phyloP scores from a whole-genome alignment of 2,797 vertebrate species.

The Poeciliopsis infans region DNA sequence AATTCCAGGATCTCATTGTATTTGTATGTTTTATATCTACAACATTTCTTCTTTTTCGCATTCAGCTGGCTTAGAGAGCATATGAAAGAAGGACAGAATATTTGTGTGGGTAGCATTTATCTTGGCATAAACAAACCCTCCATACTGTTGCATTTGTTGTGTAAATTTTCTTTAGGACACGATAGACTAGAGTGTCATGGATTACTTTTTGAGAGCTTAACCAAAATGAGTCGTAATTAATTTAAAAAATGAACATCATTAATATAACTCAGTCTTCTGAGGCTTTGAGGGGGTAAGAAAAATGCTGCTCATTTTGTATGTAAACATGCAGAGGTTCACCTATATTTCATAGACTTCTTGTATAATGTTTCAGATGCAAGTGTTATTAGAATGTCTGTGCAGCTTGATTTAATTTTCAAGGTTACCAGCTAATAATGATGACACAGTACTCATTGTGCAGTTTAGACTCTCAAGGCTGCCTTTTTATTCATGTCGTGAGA shows the following conservation, averaged over 20 bases:
- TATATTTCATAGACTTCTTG: background rate
- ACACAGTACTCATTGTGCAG: slow-evolving; percentile 32
- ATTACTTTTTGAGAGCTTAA: slow-evolving; percentile 14
- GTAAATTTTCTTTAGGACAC: slow-evolving; percentile 38
- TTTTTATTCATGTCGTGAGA: slow-evolving; percentile 55
- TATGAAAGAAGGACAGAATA: slow-evolving; percentile 59
- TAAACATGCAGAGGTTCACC: background rate
- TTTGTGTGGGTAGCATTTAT: slow-evolving; percentile 62
- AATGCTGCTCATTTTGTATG: background rate
- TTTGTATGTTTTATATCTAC: slow-evolving; percentile 52
- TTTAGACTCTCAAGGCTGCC: slow-evolving; percentile 51
- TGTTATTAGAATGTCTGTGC: slow-evolving; percentile 8
- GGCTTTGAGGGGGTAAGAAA: background rate
- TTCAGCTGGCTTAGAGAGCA: slow-evolving; percentile 48
- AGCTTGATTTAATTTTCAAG: slow-evolving; percentile 39
- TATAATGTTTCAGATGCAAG: slow-evolving; percentile 1
- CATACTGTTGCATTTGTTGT: slow-evolving; percentile 53
- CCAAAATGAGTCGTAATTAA: slow-evolving; percentile 1
- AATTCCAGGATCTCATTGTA: slow-evolving; percentile 30
- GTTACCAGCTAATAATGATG: slow-evolving; percentile 52
- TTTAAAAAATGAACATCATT: slow-evolving; percentile 22
- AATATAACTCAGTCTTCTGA: background rate
- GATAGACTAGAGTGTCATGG: slow-evolving; percentile 10
- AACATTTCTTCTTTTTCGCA: slow-evolving; percentile 38
- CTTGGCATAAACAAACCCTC: slow-evolving; percentile 56